phyloP scores from a whole-genome alignment of 2,797 vertebrate genomes.

The Ctenopoma multispine region DNA sequence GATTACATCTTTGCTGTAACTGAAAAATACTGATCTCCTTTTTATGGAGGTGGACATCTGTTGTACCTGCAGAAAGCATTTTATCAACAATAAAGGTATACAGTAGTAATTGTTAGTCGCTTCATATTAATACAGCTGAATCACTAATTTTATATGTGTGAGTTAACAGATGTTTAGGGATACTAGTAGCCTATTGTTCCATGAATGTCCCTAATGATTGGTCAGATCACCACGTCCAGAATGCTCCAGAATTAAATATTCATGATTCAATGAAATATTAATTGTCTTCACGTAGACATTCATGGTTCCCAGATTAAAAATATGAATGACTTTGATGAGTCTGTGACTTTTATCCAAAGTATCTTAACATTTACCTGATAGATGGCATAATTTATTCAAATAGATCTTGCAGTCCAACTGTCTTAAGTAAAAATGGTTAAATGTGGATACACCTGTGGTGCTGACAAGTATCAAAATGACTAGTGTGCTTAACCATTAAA shows the following conservation, averaged over 20 bases:
- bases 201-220: neutral
- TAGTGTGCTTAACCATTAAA: no score
- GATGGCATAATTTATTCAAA: no score
- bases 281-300: neutral
- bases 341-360: no score
- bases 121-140: neutral
- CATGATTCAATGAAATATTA: neutral
- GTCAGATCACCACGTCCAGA: neutral
- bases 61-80: constrained; percentile 52
- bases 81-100: constrained; percentile 69
- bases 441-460: no score
- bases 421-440: no score
- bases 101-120: neutral
- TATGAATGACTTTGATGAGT: neutral
- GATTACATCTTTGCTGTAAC: constrained; percentile 34
- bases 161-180: neutral
- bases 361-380: no score
- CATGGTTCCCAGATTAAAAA: neutral
- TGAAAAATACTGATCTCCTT: constrained; percentile 31
- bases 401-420: no score
- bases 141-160: neutral
- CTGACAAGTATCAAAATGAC: no score
- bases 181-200: neutral
- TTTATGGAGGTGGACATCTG: constrained; percentile 29
- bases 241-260: no score